phyloP scores from a whole-genome alignment of 2,888 invertebrate genomes.

The Alviniconcha strummeri region DNA sequence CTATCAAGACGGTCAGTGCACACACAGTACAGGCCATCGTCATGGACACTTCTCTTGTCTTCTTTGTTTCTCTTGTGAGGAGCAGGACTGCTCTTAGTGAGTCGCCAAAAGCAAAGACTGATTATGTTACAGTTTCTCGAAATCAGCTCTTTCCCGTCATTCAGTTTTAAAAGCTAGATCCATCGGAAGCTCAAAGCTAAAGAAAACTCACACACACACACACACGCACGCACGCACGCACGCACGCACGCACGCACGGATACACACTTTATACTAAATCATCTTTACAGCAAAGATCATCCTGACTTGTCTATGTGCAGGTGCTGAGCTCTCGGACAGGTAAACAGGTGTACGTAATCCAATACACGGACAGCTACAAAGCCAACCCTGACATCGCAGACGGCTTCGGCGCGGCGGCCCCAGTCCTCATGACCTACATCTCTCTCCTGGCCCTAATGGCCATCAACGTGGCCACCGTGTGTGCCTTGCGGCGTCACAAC shows the following conservation, averaged over 20 bases:
- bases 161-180: too few relatives aligned
- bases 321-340: conserved; percentile 1
- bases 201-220: too few relatives aligned
- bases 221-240: neutral
- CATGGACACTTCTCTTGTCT: too few relatives aligned
- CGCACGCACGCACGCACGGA: conserved; percentile 5
- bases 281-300: too few relatives aligned
- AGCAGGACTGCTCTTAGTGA: too few relatives aligned
- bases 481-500: conserved; percentile 23
- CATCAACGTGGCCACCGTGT: conserved; percentile 9
- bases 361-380: conserved; percentile 7
- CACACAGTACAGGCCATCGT: too few relatives aligned
- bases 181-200: too few relatives aligned
- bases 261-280: neutral
- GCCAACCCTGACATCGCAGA: neutral
- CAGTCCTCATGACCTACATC: conserved; percentile 24
- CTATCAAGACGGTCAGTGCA: neutral
- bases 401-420: conserved; percentile 14
- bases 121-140: too few relatives aligned
- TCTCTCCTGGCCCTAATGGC: conserved; percentile 11
- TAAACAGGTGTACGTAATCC: neutral
- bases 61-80: too few relatives aligned
- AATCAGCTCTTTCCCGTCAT: too few relatives aligned
- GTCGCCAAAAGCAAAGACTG: too few relatives aligned
- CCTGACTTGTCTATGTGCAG: neutral